Conservation (phyloP, 2,113 vertebrate species). For the Myodes glareolus region DNA sequence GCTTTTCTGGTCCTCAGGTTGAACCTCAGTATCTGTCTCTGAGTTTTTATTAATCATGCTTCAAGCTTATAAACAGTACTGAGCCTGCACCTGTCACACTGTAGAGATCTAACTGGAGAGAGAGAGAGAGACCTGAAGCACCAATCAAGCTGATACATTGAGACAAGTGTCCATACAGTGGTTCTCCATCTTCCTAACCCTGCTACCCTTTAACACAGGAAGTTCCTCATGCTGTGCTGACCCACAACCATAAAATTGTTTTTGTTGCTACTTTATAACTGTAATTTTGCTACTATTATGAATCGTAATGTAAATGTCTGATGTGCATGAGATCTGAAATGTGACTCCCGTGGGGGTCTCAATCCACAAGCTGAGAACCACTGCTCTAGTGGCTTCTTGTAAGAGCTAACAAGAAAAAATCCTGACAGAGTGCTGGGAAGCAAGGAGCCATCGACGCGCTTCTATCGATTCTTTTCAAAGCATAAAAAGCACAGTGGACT, state of each 20-base stretch:
- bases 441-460: neutral
- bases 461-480: slow-evolving; percentile 38
- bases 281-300: too few relatives aligned
- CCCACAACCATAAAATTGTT: neutral
- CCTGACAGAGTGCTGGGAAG: neutral
- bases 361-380: neutral
- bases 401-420: neutral
- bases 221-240: neutral
- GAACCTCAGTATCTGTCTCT: too few relatives aligned
- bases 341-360: too few relatives aligned
- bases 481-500: neutral
- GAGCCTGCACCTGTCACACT: neutral
- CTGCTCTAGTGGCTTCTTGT: neutral
- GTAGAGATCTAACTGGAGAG: neutral
- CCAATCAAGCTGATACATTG: neutral
- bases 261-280: neutral
- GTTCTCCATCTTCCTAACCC: neutral
- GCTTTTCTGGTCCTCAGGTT: too few relatives aligned
- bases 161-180: neutral
- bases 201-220: neutral
- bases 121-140: neutral
- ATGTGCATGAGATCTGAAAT: neutral
- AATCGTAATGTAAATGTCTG: neutral
- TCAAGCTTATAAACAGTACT: accelerated
- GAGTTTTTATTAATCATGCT: too few relatives aligned